Evolutionary conservation across 2,888 invertebrate genomes (phyloP).

Genomic region (Galerucella nymphaeae): DNA sequence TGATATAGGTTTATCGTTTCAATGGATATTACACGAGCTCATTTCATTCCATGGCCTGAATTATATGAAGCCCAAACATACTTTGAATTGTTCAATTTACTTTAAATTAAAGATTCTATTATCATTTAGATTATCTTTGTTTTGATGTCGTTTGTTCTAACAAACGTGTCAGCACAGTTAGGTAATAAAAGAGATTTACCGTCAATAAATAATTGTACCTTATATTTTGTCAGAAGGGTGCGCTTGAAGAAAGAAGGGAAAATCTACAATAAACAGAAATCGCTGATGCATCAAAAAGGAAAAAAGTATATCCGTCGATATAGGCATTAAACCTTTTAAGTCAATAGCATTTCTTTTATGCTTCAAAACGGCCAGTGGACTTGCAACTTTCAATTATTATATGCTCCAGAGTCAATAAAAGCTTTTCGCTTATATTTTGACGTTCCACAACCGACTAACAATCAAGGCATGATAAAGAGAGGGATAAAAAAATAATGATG

Average conservation of each 20-base stretch:
- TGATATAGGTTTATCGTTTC: too few relatives aligned
- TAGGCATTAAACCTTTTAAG: conserved; percentile 33
- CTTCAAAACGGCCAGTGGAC: conserved; percentile 26
- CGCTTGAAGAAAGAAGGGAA: conserved; percentile 8
- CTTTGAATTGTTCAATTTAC: too few relatives aligned
- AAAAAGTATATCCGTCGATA: conserved; percentile 23
- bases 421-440: conserved; percentile 21
- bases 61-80: too few relatives aligned
- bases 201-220: conserved; percentile 32
- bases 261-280: conserved; percentile 25
- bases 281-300: conserved; percentile 31
- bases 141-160: conserved; percentile 20
- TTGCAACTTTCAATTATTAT: conserved; percentile 34
- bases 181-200: conserved; percentile 32
- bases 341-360: conserved; percentile 33
- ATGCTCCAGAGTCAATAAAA: conserved; percentile 29
- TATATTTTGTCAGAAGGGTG: conserved; percentile 21
- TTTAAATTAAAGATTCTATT: neutral
- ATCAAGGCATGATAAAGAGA: neutral
- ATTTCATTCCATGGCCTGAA: too few relatives aligned
- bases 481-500: neutral
- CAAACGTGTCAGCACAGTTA: conserved; percentile 14
- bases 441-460: conserved; percentile 9
- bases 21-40: too few relatives aligned
- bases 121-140: neutral